Conservation (phyloP, 2,888 invertebrate species). For the Watsonalla binaria region DNA sequence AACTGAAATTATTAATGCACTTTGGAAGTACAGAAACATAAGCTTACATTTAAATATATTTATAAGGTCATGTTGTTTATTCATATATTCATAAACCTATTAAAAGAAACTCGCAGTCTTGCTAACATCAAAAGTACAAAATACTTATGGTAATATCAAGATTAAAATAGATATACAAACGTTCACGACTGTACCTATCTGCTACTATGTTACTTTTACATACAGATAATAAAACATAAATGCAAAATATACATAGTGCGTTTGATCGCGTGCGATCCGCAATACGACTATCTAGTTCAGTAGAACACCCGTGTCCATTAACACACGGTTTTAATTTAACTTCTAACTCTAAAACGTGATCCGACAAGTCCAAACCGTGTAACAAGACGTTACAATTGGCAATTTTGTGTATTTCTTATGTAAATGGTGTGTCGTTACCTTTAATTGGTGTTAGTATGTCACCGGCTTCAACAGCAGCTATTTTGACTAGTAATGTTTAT, state of each 20-base stretch:
- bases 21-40: neutral
- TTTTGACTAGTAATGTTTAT: neutral
- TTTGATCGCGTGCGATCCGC: conserved; percentile 50
- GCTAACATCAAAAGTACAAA: neutral
- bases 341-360: neutral
- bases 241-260: conserved; percentile 12
- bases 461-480: neutral
- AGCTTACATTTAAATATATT: neutral
- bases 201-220: neutral
- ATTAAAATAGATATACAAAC: neutral
- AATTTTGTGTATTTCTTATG: neutral
- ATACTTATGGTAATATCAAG: neutral
- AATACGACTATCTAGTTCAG: conserved; percentile 48
- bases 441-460: neutral
- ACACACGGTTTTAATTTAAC: conserved; percentile 8
- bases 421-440: neutral
- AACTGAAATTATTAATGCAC: neutral
- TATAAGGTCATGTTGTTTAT: neutral
- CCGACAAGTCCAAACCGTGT: neutral
- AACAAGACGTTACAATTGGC: neutral
- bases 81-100: neutral
- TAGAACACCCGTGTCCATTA: conserved; percentile 33
- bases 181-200: neutral
- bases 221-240: conserved; percentile 4
- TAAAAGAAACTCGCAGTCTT: neutral